Base-by-base conservation (phyloP, 2,113 vertebrate genomes). In the Apodemus speciosus region DNA sequence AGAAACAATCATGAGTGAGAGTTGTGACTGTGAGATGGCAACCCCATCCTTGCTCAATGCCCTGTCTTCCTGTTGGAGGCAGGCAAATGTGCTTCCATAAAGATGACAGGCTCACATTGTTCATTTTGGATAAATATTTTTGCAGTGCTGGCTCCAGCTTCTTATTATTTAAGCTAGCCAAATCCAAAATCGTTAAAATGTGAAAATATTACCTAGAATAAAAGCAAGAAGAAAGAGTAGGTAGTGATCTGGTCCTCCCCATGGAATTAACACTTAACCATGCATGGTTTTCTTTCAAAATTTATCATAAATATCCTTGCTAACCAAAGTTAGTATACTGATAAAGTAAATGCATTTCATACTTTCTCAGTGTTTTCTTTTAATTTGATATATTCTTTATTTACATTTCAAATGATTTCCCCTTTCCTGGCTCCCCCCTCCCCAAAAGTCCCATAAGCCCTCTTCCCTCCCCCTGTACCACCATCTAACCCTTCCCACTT, bases 131-230 rank as follows among this genome's bases (percentile, higher is more conserved):
- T 97, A 95, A 95, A 38, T 80, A 72, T 91, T 92, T 97, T 97
- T 88, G 30, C 25, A 62, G 2, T 66, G 9, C 79, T 93, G 81
- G 81, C 92, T 96, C 64, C n/a, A 85, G 62, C 86, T 72, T 97
- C 53, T 77, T 96, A 94, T 51, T 75, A 95, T 93, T 95, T 95
- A 94, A 91, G 91, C 89, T 88, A 94, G 91, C 89, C 75, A 95
- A 95, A 87, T 85, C 89, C 4, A 27, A 95, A 94, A 18, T 68
- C 21, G 0, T 92, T 94, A n/a, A 93, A 96, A 96, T 76, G 87
- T 96, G 64, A 72, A 92, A 53, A 95, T 40, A n/a, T 95, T 92
- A 96, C 89, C 32, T 96, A 95, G 85, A 95, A 49, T 90, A 81
- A 79, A 18, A 94, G 93, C 89, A 97, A 94, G 72, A 91, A 51